Base-by-base conservation (phyloP, 2,888 invertebrate species). In the Scelioninae gen. 1 region DNA sequence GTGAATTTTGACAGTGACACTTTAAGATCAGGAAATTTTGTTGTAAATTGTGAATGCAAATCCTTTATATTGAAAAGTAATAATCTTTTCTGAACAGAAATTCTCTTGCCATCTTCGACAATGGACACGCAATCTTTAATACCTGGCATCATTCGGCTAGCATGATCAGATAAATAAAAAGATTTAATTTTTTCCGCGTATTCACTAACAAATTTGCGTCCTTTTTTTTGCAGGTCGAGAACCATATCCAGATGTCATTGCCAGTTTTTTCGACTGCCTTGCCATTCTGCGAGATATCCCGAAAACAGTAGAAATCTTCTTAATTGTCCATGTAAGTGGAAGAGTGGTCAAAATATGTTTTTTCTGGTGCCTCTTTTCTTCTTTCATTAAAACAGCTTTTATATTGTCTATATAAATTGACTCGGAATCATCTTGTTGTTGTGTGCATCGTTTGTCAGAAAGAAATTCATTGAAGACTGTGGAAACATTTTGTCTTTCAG, bases 1-100 rank as follows among this genome's bases (percentile, higher is more conserved):
- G 16, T 7, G 45, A 76, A 76, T 56, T 55, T 76, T 13, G 65
- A 76, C 8, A 76, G 49, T 13, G 62, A 62, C 32, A 62, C 11
- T 47, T 62, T 62, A 9, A 13, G 47, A 8, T 62, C 16, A 7
- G 45, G 15, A 47, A 15, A 31, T 32, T 29, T 29, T 47, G 15
- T 29, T 13, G 10, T 10, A 32, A 62, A 62, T 62, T 47, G 45
- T 13, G 13, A 9, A 32, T 47, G 32, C 47, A 62, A 62, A 10
- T 47, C 62, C 10, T n/a, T 11, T 13, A 77, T 5, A 69, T 69
- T 77, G 8, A 11, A 23, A 15, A 51, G 49, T 13, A 74, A 23
- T 16, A 74, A 32, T 40, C 55, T 31, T n/a, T 74, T 74, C 51
- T 55, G 74, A 7, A 60, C 29, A 55, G n/a, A 31, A 0, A 31